Conservation (phyloP, 2,888 invertebrate species). For the Scaptodrosophila latifasciaeformis region DNA sequence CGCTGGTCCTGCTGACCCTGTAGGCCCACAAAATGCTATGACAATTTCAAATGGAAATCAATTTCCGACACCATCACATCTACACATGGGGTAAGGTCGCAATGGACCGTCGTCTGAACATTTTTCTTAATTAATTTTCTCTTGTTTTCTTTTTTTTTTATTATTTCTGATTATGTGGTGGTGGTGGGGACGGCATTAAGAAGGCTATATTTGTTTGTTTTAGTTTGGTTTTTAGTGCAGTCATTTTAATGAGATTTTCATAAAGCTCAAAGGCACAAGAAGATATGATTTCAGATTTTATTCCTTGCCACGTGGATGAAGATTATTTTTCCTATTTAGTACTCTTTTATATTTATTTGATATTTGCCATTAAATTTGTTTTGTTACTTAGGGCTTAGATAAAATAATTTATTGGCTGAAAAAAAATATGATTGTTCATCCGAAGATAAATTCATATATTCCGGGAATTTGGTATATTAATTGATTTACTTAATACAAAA, state of each 20-base stretch:
- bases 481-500: too few relatives aligned
- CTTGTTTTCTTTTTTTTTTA: constrained; percentile 11
- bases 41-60: constrained; percentile 42
- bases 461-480: too few relatives aligned
- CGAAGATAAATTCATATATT: too few relatives aligned
- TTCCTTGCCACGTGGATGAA: constrained; percentile 52
- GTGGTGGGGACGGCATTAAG: too few relatives aligned
- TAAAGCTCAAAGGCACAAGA: constrained; percentile 36
- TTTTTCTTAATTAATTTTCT: constrained; percentile 45
- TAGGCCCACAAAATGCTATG: too few relatives aligned
- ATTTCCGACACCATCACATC: constrained; percentile 37
- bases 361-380: constrained; percentile 19
- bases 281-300: too few relatives aligned
- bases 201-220: too few relatives aligned
- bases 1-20: too few relatives aligned
- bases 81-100: constrained; percentile 5
- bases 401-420: constrained; percentile 63
- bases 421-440: too few relatives aligned
- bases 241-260: constrained; percentile 60
- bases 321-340: constrained; percentile 10
- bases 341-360: not conserved
- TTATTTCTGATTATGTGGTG: constrained; percentile 11
- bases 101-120: constrained; percentile 13
- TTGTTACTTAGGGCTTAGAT: constrained; percentile 35
- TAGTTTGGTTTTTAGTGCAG: constrained; percentile 19